Evolutionary conservation across 2,113 vertebrate species (phyloP).

Genomic region (Dicrurus megarhynchus): DNA sequence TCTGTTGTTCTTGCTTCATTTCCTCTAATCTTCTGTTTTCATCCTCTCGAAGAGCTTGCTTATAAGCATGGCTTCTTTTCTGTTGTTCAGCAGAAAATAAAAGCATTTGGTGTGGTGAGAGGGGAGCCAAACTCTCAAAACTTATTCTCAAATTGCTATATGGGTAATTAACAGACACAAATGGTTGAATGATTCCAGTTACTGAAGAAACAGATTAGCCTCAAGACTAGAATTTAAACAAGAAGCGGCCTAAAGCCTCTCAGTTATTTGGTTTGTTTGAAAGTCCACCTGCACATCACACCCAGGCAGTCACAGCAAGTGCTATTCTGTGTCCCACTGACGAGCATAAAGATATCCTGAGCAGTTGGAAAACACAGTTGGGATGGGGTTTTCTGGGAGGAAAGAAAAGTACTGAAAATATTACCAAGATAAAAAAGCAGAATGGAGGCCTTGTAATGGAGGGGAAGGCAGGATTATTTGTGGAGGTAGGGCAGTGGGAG

Average conservation of each 20-base stretch:
- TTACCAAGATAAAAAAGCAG: neutral
- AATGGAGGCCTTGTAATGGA: neutral
- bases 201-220: neutral
- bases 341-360: neutral
- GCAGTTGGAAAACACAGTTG: neutral
- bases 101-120: neutral
- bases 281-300: neutral
- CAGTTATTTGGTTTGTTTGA: neutral
- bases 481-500: neutral
- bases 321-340: neutral
- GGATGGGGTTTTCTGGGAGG: neutral
- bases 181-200: neutral
- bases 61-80: conserved; percentile 47
- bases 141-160: neutral
- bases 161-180: neutral
- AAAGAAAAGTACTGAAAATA: neutral
- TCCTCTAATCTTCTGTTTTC: conserved; percentile 63
- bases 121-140: neutral
- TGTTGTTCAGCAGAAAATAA: conserved; percentile 38
- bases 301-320: neutral
- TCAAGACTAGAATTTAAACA: neutral
- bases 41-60: conserved; percentile 52
- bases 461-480: neutral
- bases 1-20: conserved; percentile 72
- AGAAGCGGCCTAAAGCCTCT: neutral